Percentiles rank a stretch among this genome's conserved stretches.
Conservation (phyloP, 2,888 invertebrate genomes). For the Sphaerophoria taeniata region DNA sequence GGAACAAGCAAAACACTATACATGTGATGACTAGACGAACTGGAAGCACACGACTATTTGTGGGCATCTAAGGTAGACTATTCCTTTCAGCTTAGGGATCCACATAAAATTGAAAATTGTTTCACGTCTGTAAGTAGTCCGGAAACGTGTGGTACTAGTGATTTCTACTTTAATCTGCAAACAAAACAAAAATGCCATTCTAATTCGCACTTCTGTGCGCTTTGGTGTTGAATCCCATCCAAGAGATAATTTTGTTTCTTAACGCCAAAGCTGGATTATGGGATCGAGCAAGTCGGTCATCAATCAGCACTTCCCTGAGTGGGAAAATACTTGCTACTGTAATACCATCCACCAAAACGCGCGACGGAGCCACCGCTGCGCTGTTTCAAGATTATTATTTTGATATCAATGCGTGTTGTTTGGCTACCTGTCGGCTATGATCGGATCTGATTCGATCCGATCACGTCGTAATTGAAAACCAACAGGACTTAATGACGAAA, state of each 20-base stretch:
- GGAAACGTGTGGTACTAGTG: conserved; percentile 62
- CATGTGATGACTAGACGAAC: conserved; percentile 40
- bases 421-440: conserved; percentile 63
- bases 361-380: conserved; percentile 42
- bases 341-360: not conserved
- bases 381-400: conserved; percentile 73
- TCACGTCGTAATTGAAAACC: conserved; percentile 74
- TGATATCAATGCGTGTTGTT: conserved; percentile 68
- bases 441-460: conserved; percentile 44
- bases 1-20: conserved; percentile 27
- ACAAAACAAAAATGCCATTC: conserved; percentile 43
- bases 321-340: conserved; percentile 56
- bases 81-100: conserved; percentile 28
- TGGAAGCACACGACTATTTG: conserved; percentile 55
- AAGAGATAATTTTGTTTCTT: conserved; percentile 42
- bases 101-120: conserved; percentile 56
- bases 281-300: conserved; percentile 70
- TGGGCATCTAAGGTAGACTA: conserved; percentile 32
- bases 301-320: conserved; percentile 60
- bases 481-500: conserved; percentile 74
- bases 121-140: conserved; percentile 66
- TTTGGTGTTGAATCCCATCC: conserved; percentile 37
- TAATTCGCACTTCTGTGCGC: conserved; percentile 56
- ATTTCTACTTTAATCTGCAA: conserved; percentile 39
- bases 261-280: conserved; percentile 44